A percentile compares a stretch with the other conserved stretches of the same genome.
Conservation (phyloP, 2,888 invertebrate genomes). For the Chloroclysta siterata region DNA sequence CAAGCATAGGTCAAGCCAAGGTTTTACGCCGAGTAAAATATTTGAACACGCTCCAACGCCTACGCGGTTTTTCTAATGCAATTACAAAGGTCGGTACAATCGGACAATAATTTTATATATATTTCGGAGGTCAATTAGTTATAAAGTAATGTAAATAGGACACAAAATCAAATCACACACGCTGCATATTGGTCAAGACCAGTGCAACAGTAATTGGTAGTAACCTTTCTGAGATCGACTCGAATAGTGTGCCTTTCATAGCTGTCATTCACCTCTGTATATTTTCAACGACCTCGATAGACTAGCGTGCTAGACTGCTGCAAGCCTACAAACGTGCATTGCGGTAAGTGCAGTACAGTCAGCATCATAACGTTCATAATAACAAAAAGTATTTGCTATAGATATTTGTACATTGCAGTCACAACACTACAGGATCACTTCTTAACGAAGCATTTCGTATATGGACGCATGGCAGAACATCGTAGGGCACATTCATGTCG, state of each 20-base stretch:
- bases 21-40: slow-evolving; percentile 34
- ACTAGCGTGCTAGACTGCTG: slow-evolving; percentile 29
- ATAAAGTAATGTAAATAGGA: slow-evolving; percentile 8
- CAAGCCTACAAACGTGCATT: slow-evolving; percentile 22
- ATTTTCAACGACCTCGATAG: slow-evolving; percentile 40
- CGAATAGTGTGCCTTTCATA: slow-evolving; percentile 30
- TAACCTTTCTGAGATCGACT: slow-evolving; percentile 38
- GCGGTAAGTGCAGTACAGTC: slow-evolving; percentile 30
- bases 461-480: too few relatives aligned
- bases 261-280: slow-evolving; percentile 41
- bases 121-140: slow-evolving; percentile 7
- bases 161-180: slow-evolving; percentile 8
- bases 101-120: background rate
- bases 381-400: background rate
- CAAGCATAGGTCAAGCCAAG: slow-evolving; percentile 6
- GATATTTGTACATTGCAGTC: too few relatives aligned
- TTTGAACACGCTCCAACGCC: slow-evolving; percentile 46
- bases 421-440: too few relatives aligned
- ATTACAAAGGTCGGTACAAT: background rate
- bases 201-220: slow-evolving; percentile 28
- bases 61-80: slow-evolving; percentile 14
- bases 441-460: too few relatives aligned
- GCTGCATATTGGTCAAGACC: slow-evolving; percentile 39
- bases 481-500: too few relatives aligned
- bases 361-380: background rate